Evolutionary conservation across 2,113 vertebrate genomes (phyloP).

Genomic region (Psilopogon haemacephalus): DNA sequence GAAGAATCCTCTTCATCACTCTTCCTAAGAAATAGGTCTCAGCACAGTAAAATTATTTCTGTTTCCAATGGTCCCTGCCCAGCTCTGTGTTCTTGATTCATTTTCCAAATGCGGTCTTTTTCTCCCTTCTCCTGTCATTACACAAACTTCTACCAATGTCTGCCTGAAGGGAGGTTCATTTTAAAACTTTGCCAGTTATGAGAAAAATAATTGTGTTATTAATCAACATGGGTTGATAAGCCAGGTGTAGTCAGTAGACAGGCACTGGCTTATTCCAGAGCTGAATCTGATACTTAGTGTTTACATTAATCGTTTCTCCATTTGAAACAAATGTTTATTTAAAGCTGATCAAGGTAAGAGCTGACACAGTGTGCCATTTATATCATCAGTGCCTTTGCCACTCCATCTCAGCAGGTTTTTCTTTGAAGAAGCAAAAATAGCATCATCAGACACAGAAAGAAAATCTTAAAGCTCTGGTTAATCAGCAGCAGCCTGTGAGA

Average conservation of each 20-base stretch:
- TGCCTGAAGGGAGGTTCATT: background rate
- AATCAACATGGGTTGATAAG: background rate
- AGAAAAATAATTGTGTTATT: background rate
- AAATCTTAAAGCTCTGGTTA: conserved; percentile 39
- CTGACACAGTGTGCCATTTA: conserved; percentile 53
- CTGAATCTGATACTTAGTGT: background rate
- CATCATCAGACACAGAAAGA: conserved; percentile 48
- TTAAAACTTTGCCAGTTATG: background rate
- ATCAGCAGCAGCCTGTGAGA: conserved; percentile 51
- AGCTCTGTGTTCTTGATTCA: background rate
- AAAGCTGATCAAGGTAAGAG: conserved; percentile 52
- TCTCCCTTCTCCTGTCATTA: background rate
- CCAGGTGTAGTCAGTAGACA: background rate
- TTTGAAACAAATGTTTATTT: conserved; percentile 65
- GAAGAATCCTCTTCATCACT: background rate
- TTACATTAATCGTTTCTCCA: conserved; percentile 52
- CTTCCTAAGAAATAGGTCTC: background rate
- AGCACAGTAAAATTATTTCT: background rate
- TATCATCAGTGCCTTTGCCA: conserved; percentile 40
- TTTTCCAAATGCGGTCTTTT: background rate
- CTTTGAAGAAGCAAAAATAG: conserved; percentile 60
- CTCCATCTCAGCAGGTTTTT: conserved; percentile 48
- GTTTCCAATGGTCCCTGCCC: background rate
- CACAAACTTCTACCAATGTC: background rate
- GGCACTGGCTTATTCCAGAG: background rate